A percentile compares a stretch with the other conserved stretches of the same genome.
Conservation (phyloP, 2,888 invertebrate genomes). For the Drosophila vallismaia region DNA sequence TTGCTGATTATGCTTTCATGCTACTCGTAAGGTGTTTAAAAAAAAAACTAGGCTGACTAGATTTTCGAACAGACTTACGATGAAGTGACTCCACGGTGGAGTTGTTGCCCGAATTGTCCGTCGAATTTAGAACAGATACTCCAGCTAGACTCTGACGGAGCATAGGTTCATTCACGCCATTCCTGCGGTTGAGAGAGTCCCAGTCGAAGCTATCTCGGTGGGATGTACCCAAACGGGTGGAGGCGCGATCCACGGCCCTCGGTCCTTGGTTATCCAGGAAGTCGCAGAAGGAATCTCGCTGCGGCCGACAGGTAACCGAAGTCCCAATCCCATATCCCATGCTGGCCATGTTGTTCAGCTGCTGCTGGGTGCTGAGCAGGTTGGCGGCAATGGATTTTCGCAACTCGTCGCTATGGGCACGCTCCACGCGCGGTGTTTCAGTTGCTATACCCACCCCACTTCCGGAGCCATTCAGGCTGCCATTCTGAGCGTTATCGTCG, state of each 20-base stretch:
- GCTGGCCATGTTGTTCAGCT: conserved; percentile 21
- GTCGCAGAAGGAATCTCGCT: conserved; percentile 82
- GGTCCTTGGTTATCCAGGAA: conserved; percentile 74
- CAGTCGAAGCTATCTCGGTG: conserved; percentile 82
- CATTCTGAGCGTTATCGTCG: conserved; percentile 56
- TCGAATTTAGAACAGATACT: conserved; percentile 38
- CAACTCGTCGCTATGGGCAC: conserved; percentile 50
- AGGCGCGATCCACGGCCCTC: conserved; percentile 67
- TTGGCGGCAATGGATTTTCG: conserved; percentile 67
- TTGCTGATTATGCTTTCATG: too few relatives aligned
- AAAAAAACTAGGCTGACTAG: background rate
- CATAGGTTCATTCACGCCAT: conserved; percentile 50
- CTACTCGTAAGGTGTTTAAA: too few relatives aligned
- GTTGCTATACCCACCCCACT: conserved; percentile 46
- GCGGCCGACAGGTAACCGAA: conserved; percentile 45
- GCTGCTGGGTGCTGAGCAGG: conserved; percentile 37
- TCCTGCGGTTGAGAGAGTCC: conserved; percentile 73
- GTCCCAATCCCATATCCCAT: conserved; percentile 28
- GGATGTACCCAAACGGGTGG: conserved; percentile 59
- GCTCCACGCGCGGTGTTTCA: conserved; percentile 36
- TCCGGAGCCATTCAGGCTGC: conserved; percentile 62
- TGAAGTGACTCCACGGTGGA: conserved; percentile 60
- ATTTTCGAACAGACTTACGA: conserved; percentile 40
- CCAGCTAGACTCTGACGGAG: conserved; percentile 38
- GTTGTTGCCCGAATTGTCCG: conserved; percentile 37